Conservation (phyloP, 2,888 invertebrate species). For the Trachelus stipa region DNA sequence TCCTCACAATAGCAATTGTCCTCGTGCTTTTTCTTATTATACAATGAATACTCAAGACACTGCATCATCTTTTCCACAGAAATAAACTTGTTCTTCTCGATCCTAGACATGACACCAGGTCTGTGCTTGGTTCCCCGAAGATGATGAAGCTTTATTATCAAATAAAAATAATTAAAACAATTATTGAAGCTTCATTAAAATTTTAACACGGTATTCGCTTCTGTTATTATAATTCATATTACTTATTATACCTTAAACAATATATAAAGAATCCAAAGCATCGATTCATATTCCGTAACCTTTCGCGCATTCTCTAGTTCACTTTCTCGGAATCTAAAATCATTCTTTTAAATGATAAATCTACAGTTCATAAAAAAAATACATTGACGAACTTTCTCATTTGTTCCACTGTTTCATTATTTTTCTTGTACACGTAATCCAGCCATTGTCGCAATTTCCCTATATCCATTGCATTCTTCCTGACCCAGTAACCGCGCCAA, state of each 20-base stretch:
- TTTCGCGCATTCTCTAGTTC: slow-evolving; percentile 27
- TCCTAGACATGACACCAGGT: slow-evolving; percentile 48
- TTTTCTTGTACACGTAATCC: slow-evolving; percentile 35
- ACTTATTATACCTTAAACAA: slow-evolving; percentile 47
- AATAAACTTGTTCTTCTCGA: slow-evolving; percentile 40
- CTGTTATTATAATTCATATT: neutral
- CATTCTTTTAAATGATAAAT: neutral
- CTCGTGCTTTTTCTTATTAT: slow-evolving; percentile 19
- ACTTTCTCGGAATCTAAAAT: slow-evolving; percentile 35
- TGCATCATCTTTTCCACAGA: slow-evolving; percentile 49
- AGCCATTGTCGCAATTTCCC: slow-evolving; percentile 40
- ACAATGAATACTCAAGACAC: slow-evolving; percentile 44
- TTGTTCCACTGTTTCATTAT: slow-evolving; percentile 32
- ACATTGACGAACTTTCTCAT: slow-evolving; percentile 40
- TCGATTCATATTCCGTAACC: slow-evolving; percentile 45
- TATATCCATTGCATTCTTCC: slow-evolving; percentile 36
- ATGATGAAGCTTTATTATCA: slow-evolving; percentile 46
- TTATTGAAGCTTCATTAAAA: neutral
- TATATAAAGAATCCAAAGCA: slow-evolving; percentile 52
- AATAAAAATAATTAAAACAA: neutral
- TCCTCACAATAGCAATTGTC: slow-evolving; percentile 17
- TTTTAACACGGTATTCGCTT: neutral
- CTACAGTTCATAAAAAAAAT: neutral
- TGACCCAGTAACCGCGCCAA: slow-evolving; percentile 50
- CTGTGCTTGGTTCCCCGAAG: slow-evolving; percentile 43